Percentiles rank a stretch among this genome's conserved stretches.
phyloP scores from a whole-genome alignment of 1,140 invertebrate genomes.

The Calephelis nemesis region DNA sequence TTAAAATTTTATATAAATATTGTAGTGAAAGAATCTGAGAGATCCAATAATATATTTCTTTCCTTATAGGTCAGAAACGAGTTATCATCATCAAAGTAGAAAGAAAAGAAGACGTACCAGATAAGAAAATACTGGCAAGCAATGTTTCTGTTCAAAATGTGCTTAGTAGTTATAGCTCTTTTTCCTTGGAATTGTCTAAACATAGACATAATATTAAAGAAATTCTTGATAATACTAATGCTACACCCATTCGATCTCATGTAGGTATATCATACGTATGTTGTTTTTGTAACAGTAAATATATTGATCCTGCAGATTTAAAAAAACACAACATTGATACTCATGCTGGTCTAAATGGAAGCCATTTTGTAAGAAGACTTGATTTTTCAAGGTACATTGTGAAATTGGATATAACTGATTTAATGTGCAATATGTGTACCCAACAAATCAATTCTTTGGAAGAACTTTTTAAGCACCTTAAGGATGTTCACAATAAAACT shows the following conservation, averaged over 20 bases:
- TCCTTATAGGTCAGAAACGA: conserved; percentile 32
- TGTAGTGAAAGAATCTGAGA: background rate
- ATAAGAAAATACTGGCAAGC: background rate
- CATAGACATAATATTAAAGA: conserved; percentile 43
- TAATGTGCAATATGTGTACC: conserved; percentile 40
- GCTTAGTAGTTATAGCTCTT: conserved; percentile 1
- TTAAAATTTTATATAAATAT: background rate
- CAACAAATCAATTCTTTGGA: conserved; percentile 33
- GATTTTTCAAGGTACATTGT: conserved; percentile 21
- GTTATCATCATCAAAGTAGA: conserved; percentile 17
- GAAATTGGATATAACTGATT: conserved; percentile 38
- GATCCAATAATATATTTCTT: conserved; percentile 12
- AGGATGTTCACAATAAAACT: conserved; percentile 23
- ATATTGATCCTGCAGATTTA: conserved; percentile 34
- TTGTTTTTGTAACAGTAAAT: conserved; percentile 39
- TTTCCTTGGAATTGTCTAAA: conserved; percentile 34
- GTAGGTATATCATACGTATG: conserved; percentile 38
- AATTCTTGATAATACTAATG: conserved; percentile 43
- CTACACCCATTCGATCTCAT: conserved; percentile 38
- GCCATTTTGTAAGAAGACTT: conserved; percentile 25
- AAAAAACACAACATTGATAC: conserved; percentile 34
- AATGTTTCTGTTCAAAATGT: conserved; percentile 3
- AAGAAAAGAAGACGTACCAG: conserved; percentile 11
- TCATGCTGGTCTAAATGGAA: conserved; percentile 30
- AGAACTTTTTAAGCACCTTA: conserved; percentile 41